Percentiles rank a stretch among this genome's conserved stretches.
Conservation (phyloP, 2,113 vertebrate species). For the Barnardius zonarius region DNA sequence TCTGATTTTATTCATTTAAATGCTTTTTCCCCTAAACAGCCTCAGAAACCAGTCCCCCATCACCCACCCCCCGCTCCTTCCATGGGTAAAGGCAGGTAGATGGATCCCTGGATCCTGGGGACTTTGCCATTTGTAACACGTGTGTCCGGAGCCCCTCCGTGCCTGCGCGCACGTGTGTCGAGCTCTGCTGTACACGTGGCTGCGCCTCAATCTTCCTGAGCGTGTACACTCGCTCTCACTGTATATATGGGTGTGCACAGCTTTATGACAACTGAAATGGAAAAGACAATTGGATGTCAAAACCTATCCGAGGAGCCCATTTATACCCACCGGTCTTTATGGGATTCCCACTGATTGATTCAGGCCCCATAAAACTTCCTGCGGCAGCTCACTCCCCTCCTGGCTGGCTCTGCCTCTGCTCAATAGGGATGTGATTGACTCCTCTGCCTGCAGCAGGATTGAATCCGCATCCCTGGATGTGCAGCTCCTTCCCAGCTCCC, state of each 20-base stretch:
- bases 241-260: not conserved
- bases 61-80: not conserved
- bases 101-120: not conserved
- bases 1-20: not conserved
- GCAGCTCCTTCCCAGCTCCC: conserved; percentile 31
- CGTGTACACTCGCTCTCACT: not conserved
- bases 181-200: not conserved
- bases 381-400: not conserved
- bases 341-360: conserved; percentile 64
- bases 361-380: conserved; percentile 31
- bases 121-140: accelerated
- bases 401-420: not conserved
- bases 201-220: not conserved
- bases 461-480: conserved; percentile 12
- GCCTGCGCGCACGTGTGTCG: not conserved
- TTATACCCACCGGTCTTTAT: conserved; percentile 54
- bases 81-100: not conserved
- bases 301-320: conserved; percentile 49
- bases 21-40: not conserved
- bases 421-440: not conserved
- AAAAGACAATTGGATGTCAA: conserved; percentile 72
- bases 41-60: conserved; percentile 32
- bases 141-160: not conserved
- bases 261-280: conserved; percentile 45
- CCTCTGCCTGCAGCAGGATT: not conserved